Evolutionary conservation across 2,113 vertebrate genomes (phyloP).

Genomic region (Machaerirhynchus nigripectus): DNA sequence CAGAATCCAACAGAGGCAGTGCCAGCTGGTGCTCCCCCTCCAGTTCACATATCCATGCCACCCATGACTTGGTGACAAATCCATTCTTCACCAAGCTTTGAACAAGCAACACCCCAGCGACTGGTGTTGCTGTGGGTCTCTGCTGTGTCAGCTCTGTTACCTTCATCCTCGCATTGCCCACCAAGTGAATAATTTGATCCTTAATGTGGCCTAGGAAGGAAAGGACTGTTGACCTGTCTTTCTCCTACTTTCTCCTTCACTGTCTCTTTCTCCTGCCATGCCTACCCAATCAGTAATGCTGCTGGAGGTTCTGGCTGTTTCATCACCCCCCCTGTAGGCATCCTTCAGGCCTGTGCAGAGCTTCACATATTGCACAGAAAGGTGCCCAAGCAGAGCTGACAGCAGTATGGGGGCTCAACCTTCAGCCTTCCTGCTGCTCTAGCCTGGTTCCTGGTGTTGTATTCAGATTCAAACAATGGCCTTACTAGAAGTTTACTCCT

Average conservation of each 20-base stretch:
- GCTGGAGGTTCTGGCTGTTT: background rate
- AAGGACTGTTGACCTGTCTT: background rate
- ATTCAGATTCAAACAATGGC: background rate
- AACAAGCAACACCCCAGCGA: rapidly evolving
- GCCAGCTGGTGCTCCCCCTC: background rate
- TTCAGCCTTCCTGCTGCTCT: background rate
- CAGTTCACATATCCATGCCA: background rate
- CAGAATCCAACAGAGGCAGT: background rate
- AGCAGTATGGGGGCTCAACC: background rate
- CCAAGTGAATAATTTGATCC: background rate
- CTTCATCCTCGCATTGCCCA: background rate
- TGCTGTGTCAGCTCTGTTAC: background rate
- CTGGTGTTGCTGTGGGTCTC: background rate
- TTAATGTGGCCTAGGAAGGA: background rate
- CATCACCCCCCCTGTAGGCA: background rate
- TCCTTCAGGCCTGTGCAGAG: background rate
- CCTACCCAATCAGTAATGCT: background rate
- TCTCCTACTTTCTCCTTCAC: background rate
- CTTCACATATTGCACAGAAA: background rate
- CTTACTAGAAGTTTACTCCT: background rate
- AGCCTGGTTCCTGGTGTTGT: background rate
- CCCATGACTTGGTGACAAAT: background rate
- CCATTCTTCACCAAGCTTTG: background rate
- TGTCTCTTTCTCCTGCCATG: background rate
- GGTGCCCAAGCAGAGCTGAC: background rate